Evolutionary conservation across 2,888 invertebrate species (phyloP), one percentile per base, ranked within the genome.

Genomic region (Cosmia pyralina): DNA sequence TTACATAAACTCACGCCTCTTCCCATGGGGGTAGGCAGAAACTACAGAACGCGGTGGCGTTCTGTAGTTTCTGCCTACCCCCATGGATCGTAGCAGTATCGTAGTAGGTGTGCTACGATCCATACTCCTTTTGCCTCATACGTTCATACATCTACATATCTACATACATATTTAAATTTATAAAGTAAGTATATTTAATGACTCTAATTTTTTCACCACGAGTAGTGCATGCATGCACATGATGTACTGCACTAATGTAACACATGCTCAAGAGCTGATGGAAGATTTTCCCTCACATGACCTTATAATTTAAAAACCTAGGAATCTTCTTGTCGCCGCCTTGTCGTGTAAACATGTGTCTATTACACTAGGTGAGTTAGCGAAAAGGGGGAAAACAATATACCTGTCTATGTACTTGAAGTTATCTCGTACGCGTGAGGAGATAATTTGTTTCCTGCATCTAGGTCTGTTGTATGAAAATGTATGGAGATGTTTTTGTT

Each of bases 341-440:
- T 15, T 50, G 70, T 22, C 58, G 58, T 10, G 41, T 57, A 48
- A 75, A 58, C 38, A 62, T 55, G 15, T 52, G 8, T 11, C 17
- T 48, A 69, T 72, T 69, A 81, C 41, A 28, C n/a, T n/a, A 50
- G n/a, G 65, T 79, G 82, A 79, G 58, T 77, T 57, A 17, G 82
- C 82, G 59, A 60, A 79, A 79, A 19, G 19, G 4, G 28, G 60
- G 58, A 58, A 77, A 71, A 71, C 46, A 67, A 71, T 71, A 41
- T 48, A 64, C 28, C 28, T 58, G 28, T n/a, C 15, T 22, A 50
- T 62, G 52, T 53, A 57, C 41, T 64, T 38, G 13, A 64, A 59
- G 46, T 77, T 52, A 62, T 65, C 55, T 74, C 34, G 55, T 57
- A 3, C 50, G 38, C 58, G 62, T 57, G 66, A 69, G 57, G 11